Percentiles rank a stretch among this genome's conserved stretches.
Evolutionary conservation across 2,113 vertebrate species (phyloP).

Genomic region (Eclectus roratus): DNA sequence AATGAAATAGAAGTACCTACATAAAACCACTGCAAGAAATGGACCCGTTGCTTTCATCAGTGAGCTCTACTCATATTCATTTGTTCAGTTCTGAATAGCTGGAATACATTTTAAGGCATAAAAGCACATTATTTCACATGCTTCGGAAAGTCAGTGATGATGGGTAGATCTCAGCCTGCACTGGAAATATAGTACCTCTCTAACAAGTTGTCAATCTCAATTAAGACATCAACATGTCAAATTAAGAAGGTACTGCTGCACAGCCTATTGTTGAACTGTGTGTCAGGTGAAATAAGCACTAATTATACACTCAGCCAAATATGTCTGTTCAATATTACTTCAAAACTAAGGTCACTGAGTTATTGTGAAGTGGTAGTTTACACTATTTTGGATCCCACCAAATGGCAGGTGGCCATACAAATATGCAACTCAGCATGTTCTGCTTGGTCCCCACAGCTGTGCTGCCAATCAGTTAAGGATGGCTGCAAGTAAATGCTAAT

Average conservation of each 20-base stretch:
- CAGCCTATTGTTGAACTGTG: slow-evolving; percentile 71
- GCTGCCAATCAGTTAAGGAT: slow-evolving; percentile 83
- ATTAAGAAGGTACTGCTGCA: slow-evolving; percentile 74
- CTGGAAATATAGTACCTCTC: slow-evolving; percentile 58
- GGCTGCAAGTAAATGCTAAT: slow-evolving; percentile 86
- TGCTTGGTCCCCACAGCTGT: slow-evolving; percentile 84
- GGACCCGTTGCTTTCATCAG: background rate
- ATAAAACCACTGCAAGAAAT: background rate
- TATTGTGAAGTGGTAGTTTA: slow-evolving; percentile 75
- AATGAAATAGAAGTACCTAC: background rate
- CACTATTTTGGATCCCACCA: slow-evolving; percentile 79
- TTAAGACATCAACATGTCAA: slow-evolving; percentile 78
- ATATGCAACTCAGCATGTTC: slow-evolving; percentile 83
- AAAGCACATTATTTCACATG: slow-evolving; percentile 23
- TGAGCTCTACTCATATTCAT: background rate
- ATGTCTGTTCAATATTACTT: slow-evolving; percentile 70
- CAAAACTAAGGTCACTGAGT: slow-evolving; percentile 75
- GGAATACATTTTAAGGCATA: slow-evolving; percentile 13
- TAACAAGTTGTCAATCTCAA: slow-evolving; percentile 79
- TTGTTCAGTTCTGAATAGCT: background rate
- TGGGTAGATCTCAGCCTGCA: slow-evolving; percentile 38
- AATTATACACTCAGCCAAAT: slow-evolving; percentile 76
- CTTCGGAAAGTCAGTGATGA: slow-evolving; percentile 18
- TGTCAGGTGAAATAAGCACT: slow-evolving; percentile 83
- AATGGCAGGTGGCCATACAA: slow-evolving; percentile 84